Evolutionary conservation across 2,113 vertebrate species (phyloP).

Genomic region (Anhinga rufa): DNA sequence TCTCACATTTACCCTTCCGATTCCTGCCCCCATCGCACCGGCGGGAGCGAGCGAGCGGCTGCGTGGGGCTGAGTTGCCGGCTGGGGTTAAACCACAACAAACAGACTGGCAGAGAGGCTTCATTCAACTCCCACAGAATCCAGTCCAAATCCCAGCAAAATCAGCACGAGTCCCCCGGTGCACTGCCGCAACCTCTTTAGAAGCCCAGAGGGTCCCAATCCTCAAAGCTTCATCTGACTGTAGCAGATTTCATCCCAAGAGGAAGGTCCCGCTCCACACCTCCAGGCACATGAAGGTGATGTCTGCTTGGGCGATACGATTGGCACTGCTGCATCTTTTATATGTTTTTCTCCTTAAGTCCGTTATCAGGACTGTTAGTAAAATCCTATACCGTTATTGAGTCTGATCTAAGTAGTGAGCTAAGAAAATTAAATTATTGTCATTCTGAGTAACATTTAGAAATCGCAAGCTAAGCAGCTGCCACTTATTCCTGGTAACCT

Average conservation of each 20-base stretch:
- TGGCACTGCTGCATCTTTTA: background rate
- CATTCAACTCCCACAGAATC: background rate
- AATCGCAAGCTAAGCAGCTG: conserved; percentile 34
- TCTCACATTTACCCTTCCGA: too few species aligned
- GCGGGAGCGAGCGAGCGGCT: too few species aligned
- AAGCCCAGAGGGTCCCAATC: background rate
- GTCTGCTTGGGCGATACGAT: background rate
- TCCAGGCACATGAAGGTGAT: background rate
- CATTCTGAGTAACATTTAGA: background rate
- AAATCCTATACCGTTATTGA: background rate
- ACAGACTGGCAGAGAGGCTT: background rate
- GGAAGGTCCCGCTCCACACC: background rate
- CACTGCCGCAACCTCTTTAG: background rate
- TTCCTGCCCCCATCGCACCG: too few species aligned
- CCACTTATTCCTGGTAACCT: background rate
- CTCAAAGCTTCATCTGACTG: background rate
- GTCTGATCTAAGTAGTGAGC: background rate
- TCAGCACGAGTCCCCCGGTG: background rate
- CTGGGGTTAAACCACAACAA: too few species aligned
- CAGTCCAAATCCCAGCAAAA: background rate
- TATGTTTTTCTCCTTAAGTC: background rate
- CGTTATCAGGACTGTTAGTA: background rate
- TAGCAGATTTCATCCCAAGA: background rate
- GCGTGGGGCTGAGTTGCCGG: too few species aligned
- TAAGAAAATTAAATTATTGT: conserved; percentile 31